A percentile compares a stretch with the other conserved stretches of the same genome.
Evolutionary conservation across 2,113 vertebrate species (phyloP).

Genomic region (Rhynchomys soricoides): DNA sequence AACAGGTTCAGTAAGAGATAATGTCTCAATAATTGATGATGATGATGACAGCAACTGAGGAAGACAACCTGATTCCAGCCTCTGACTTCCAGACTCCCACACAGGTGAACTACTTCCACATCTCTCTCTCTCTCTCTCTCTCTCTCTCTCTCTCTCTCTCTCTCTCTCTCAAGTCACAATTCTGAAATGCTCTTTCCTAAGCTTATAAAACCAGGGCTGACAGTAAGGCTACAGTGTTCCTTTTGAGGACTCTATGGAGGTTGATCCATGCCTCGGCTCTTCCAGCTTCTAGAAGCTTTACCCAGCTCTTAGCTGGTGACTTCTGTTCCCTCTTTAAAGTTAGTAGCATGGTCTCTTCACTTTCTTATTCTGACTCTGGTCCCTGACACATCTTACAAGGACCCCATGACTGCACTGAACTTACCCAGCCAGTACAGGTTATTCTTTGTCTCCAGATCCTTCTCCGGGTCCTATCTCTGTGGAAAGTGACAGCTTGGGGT

Average conservation of each 20-base stretch:
- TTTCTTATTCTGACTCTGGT: neutral
- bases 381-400: neutral
- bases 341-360: neutral
- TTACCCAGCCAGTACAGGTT: fast-evolving
- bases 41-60: neutral
- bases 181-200: neutral
- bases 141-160: too few relatives aligned
- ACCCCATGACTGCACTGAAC: neutral
- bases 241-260: neutral
- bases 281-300: neutral
- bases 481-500: neutral
- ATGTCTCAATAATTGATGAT: neutral
- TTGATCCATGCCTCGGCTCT: neutral
- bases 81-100: neutral
- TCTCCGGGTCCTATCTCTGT: neutral
- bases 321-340: neutral
- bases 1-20: neutral
- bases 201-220: neutral
- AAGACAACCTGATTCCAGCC: neutral
- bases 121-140: too few relatives aligned
- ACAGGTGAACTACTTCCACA: too few relatives aligned
- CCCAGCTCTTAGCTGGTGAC: neutral
- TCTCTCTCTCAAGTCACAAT: neutral
- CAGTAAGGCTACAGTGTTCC: neutral
- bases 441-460: neutral